Base-by-base conservation (phyloP, 1,140 invertebrate genomes). In the Pseudomyrmex pallidus region DNA sequence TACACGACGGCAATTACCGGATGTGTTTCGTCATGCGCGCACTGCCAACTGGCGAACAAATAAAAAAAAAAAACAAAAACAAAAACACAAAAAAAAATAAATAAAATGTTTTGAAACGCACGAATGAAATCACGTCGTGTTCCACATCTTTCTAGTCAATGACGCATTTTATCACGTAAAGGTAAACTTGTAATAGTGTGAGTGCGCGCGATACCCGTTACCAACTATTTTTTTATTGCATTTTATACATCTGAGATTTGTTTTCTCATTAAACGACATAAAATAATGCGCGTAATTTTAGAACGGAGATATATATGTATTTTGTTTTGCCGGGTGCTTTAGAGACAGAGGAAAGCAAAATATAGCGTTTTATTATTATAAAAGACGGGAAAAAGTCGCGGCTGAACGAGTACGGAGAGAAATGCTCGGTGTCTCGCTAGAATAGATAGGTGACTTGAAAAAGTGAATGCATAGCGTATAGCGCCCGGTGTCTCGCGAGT, bases 141-240 rank as follows among this genome's bases (percentile, higher is more conserved):
- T 63, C 57, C 44, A 20, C 25, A 46, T 83, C 64, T 78, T 15
- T 57, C 56, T 25, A 61, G 67, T 63, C 84, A 74, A 80, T 44
- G 74, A 78, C 68, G 63, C 52, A 12, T 57, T 74, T n/a, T 63
- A 25, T 25, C 20, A 10, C 50, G 12, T 59, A 74, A 20, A 52
- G 44, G 46, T 59, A n/a, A 68, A 46, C 25, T 12, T 7, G n/a
- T 35, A 22, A 13, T n/a, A 48, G 22, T 66, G 54, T 22, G 52
- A 44, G 70, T 56, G 64, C 77, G 64, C 77, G 61, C 52, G 59
- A 76, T 35, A 35, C 35, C 67, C 70, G 83, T 86, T 86, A 48
- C 46, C n/a, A 74, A 70, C 59, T 87, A 56, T 25, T 87, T 83
- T 83, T 22, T 67, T 74, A 68, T 76, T 66, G 61, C 59, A n/a